phyloP scores from a whole-genome alignment of 2,888 invertebrate species.

The Dynastes maya region DNA sequence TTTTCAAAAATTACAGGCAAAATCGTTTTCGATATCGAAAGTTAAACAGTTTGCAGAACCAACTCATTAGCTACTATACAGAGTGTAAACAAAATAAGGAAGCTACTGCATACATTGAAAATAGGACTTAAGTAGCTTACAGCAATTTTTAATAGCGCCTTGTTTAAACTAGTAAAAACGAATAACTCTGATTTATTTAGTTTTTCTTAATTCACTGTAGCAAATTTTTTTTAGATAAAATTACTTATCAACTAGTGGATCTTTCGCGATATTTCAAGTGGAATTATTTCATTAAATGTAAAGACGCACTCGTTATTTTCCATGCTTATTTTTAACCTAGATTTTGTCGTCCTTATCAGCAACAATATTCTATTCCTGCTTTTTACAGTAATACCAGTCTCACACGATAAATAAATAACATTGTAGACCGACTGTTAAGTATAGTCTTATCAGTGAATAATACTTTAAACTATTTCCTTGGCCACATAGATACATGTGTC shows the following conservation, averaged over 20 bases:
- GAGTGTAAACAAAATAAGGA: too few relatives aligned
- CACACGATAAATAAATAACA: background rate
- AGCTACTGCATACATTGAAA: too few relatives aligned
- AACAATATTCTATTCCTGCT: background rate
- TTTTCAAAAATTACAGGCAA: too few relatives aligned
- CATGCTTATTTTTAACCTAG: background rate
- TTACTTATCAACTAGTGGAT: background rate
- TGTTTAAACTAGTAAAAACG: too few relatives aligned
- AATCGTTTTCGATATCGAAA: too few relatives aligned
- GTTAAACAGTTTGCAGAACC: too few relatives aligned
- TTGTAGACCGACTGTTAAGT: background rate
- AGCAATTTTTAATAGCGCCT: too few relatives aligned
- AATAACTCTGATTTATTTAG: background rate
- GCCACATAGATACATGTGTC: background rate
- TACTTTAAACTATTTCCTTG: background rate
- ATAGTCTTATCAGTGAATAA: background rate
- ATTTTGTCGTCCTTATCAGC: background rate
- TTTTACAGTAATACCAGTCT: background rate
- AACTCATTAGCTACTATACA: too few relatives aligned
- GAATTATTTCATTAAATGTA: background rate
- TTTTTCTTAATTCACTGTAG: background rate
- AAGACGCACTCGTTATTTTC: conserved; percentile 5
- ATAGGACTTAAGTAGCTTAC: too few relatives aligned
- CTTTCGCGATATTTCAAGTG: background rate
- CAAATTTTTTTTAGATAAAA: background rate